These are phyloP conservation scores for Atherinosoma microstoma DNA, from an alignment of 2,797 vertebrate species.

Conservation along the genomic window DNA sequence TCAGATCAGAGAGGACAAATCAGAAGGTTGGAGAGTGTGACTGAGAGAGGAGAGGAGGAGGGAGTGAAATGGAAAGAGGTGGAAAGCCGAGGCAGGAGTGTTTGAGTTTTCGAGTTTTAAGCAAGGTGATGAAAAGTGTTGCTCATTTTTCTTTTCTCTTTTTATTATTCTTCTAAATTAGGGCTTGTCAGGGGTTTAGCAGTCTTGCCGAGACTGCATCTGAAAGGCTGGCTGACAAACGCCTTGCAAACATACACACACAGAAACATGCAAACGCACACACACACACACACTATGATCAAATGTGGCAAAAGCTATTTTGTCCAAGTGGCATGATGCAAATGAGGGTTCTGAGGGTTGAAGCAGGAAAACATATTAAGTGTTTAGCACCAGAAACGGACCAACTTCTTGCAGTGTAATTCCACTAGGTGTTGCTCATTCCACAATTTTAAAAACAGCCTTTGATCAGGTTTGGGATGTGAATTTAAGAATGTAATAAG, in stretches of 20 bases:
- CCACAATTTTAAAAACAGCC: constrained; percentile 45
- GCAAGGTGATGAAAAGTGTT: constrained; percentile 72
- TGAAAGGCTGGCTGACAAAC: constrained; percentile 74
- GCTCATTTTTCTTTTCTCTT: constrained; percentile 39
- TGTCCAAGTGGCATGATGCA: constrained; percentile 51
- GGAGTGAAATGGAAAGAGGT: constrained; percentile 24
- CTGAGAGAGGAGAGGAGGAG: constrained; percentile 40
- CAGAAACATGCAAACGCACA: constrained; percentile 17
- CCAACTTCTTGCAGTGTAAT: constrained; percentile 35
- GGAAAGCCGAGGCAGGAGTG: constrained; percentile 53
- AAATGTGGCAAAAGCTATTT: constrained; percentile 45
- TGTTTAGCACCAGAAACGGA: constrained; percentile 42
- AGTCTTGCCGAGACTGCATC: constrained; percentile 57
- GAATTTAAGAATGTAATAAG: constrained; percentile 45
- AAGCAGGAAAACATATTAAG: constrained; percentile 24
- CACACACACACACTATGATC: constrained; percentile 5
- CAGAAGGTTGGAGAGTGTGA: constrained; percentile 48
- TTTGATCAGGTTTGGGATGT: constrained; percentile 28
- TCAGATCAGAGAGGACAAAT: constrained; percentile 69
- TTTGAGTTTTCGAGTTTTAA: constrained; percentile 61
- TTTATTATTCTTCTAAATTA: constrained; percentile 28
- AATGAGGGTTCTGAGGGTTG: constrained; percentile 50
- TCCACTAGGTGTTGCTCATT: constrained; percentile 74
- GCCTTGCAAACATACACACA: constrained; percentile 36
- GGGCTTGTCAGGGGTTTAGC: constrained; percentile 60